Base-by-base conservation (phyloP, 2,888 invertebrate species). In the Coleophora deauratella region DNA sequence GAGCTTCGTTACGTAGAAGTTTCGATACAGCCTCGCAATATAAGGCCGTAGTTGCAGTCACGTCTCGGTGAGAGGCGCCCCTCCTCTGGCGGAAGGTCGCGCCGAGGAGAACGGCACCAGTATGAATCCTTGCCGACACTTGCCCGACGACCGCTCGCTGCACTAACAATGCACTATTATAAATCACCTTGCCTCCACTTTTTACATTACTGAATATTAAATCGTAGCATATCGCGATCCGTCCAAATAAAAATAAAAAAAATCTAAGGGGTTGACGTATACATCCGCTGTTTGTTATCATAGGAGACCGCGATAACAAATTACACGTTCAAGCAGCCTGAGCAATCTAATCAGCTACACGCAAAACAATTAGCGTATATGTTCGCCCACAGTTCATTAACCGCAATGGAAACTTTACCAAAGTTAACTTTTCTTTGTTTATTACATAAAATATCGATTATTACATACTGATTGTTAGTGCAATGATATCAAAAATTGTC, bases 21-120 rank as follows among this genome's bases (percentile, higher is more conserved):
- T 82, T 82, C 79, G 73, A 82, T 82, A 81, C 80, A 82, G 76
- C 81, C 84, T 84, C 84, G 84, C 81, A 71, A 70, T 68, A 73
- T 84, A 79, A 82, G 84, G 84, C 84, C 84, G 82, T 72, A 76
- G 77, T 75, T 77, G 78, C 81, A 79, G 81, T 80, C 84, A 84
- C 84, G 82, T 81, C 71, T 79, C 75, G 71, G 81, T 80, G 81
- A 79, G 80, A 78, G 82, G 81, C 72, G 78, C 80, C 80, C 81
- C 82, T 75, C 80, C 80, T 76, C 68, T 64, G 65, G 51, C 69
- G 79, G 80, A 84, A 84, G 84, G 84, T 84, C 84, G 82, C 75
- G 62, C 69, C 66, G 76, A 73, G 75, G 82, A 81, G 82, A 82
- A 77, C 72, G 82, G 82, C 77, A 70, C 68, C 72, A 73, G 66